Percentiles rank a stretch among this genome's conserved stretches.
These are phyloP conservation scores for Oryctes rhinoceros DNA, from an alignment of 1,140 invertebrate genomes.

Conservation along the genomic window DNA sequence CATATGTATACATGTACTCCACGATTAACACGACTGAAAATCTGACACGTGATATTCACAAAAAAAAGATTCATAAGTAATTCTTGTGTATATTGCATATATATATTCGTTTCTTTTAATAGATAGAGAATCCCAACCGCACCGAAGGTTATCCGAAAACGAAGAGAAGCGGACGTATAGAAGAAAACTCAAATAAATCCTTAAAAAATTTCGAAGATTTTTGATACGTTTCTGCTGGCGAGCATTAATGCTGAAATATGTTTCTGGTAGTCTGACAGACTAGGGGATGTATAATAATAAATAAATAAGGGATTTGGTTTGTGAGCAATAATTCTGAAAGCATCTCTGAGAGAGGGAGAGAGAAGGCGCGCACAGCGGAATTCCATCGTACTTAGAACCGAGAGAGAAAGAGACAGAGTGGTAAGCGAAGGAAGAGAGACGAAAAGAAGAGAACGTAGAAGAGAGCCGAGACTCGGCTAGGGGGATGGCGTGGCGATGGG, in stretches of 20 bases:
- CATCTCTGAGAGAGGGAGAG: slow-evolving; percentile 17
- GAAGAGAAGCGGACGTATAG: background rate
- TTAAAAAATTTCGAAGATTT: slow-evolving; percentile 35
- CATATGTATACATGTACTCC: slow-evolving; percentile 2
- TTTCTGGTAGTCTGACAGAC: slow-evolving; percentile 38
- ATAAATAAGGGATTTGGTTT: slow-evolving; percentile 41
- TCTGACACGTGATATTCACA: slow-evolving; percentile 11
- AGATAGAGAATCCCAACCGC: background rate
- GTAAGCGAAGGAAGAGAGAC: background rate
- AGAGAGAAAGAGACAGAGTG: background rate
- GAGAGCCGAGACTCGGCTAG: slow-evolving; percentile 1
- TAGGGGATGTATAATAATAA: slow-evolving; percentile 39
- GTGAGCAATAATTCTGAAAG: slow-evolving; percentile 40
- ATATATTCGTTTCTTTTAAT: slow-evolving; percentile 1
- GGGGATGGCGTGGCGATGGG: slow-evolving; percentile 23
- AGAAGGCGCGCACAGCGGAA: background rate
- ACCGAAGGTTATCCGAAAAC: background rate
- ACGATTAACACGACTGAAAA: background rate
- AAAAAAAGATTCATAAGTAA: slow-evolving; percentile 2
- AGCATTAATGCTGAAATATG: slow-evolving; percentile 38
- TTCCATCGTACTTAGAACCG: background rate
- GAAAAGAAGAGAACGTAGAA: slow-evolving; percentile 5
- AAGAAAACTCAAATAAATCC: slow-evolving; percentile 33
- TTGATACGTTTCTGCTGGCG: slow-evolving; percentile 39
- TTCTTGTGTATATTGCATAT: slow-evolving; percentile 3